A percentile compares a stretch with the other conserved stretches of the same genome.
Evolutionary conservation across 2,888 invertebrate species (phyloP).

Genomic region (Drosophila neotestacea): DNA sequence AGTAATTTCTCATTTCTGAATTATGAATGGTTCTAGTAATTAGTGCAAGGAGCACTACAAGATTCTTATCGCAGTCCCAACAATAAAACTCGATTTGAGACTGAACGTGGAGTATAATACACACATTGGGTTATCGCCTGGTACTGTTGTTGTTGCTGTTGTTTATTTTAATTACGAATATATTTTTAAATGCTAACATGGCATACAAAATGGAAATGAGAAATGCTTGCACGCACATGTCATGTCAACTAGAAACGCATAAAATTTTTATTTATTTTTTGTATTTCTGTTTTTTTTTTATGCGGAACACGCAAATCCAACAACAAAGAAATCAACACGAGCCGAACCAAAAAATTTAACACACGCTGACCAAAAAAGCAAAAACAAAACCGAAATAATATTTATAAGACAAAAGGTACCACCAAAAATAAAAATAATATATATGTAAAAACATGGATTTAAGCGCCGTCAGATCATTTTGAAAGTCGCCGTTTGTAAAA

Average conservation of each 20-base stretch:
- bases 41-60: constrained; percentile 68
- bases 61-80: constrained; percentile 64
- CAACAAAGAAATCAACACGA: constrained; percentile 66
- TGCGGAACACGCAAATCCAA: constrained; percentile 77
- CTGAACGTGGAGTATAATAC: constrained; percentile 41
- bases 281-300: constrained; percentile 42
- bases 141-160: constrained; percentile 26
- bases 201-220: constrained; percentile 79
- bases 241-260: constrained; percentile 81
- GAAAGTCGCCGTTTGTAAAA: constrained; percentile 31
- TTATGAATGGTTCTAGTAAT: constrained; percentile 70
- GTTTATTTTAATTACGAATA: constrained; percentile 78
- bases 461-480: constrained; percentile 44
- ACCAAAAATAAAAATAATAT: not conserved
- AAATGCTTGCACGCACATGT: constrained; percentile 82
- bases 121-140: constrained; percentile 21
- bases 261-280: constrained; percentile 51
- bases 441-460: constrained; percentile 28
- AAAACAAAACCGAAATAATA: constrained; percentile 16
- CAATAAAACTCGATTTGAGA: constrained; percentile 75
- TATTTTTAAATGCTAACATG: constrained; percentile 79
- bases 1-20: constrained; percentile 45
- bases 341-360: constrained; percentile 58
- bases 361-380: constrained; percentile 50
- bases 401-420: constrained; percentile 11